Percentiles rank a stretch among this genome's conserved stretches.
Evolutionary conservation across 2,113 vertebrate species (phyloP).

Genomic region (Antechinus flavipes): DNA sequence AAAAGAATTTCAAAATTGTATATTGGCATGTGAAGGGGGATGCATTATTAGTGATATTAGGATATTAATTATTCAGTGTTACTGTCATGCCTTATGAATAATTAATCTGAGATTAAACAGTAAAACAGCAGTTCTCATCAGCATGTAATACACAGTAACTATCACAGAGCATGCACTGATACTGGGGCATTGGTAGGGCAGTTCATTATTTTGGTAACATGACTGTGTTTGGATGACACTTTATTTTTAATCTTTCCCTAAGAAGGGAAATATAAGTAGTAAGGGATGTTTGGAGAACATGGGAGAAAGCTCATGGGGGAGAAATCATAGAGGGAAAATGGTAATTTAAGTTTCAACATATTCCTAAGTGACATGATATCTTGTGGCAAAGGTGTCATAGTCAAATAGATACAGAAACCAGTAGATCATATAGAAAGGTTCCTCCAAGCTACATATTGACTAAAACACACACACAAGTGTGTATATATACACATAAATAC

Average conservation of each 20-base stretch:
- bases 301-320: neutral
- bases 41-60: slow-evolving; percentile 61
- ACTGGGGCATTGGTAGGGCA: neutral
- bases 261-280: neutral
- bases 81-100: slow-evolving; percentile 63
- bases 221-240: neutral
- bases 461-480: neutral
- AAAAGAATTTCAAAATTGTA: slow-evolving; percentile 73
- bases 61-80: slow-evolving; percentile 68
- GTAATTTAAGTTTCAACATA: neutral
- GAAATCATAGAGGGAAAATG: neutral
- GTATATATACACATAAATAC: too few species aligned
- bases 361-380: neutral
- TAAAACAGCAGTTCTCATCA: slow-evolving; percentile 49
- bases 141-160: slow-evolving; percentile 29
- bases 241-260: slow-evolving; percentile 14
- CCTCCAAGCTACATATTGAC: neutral
- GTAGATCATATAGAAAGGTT: neutral
- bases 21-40: slow-evolving; percentile 53
- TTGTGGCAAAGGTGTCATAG: neutral
- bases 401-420: neutral
- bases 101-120: slow-evolving; percentile 48
- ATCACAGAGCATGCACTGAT: neutral
- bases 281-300: neutral
- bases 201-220: slow-evolving; percentile 44